Percentiles rank a stretch among this genome's conserved stretches.
phyloP scores from a whole-genome alignment of 92 coral and sea anemone species.

The Actinernus sp. region DNA sequence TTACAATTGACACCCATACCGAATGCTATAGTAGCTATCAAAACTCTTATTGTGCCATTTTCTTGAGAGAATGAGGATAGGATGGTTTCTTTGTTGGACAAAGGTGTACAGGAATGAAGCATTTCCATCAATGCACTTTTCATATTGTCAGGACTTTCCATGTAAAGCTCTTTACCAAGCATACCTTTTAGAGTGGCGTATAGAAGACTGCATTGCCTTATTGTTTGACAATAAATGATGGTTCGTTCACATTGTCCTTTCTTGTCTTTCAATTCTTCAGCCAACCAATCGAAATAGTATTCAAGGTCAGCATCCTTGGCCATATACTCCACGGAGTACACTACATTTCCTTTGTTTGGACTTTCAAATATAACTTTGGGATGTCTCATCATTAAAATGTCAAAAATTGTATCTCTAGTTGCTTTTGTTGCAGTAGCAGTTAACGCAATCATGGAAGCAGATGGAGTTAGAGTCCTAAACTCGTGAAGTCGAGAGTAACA shows the following conservation, averaged over 20 bases:
- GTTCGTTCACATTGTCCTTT: slow-evolving; percentile 52
- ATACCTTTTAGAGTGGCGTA: slow-evolving; percentile 65
- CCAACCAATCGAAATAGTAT: slow-evolving; percentile 51
- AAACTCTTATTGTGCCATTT: too few relatives aligned
- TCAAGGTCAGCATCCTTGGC: slow-evolving; percentile 43
- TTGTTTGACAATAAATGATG: slow-evolving; percentile 75
- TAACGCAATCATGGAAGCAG: too few relatives aligned
- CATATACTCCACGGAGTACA: slow-evolving; percentile 57
- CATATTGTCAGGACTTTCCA: too few relatives aligned
- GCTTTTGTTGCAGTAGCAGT: slow-evolving; percentile 51
- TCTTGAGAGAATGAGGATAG: too few relatives aligned
- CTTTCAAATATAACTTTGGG: slow-evolving; percentile 34
- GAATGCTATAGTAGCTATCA: too few relatives aligned
- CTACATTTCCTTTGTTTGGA: slow-evolving; percentile 55
- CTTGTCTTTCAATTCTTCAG: slow-evolving; percentile 38
- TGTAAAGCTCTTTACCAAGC: slow-evolving; percentile 43
- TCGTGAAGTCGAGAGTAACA: slow-evolving; percentile 44
- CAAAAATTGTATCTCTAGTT: slow-evolving; percentile 24
- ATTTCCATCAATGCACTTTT: too few relatives aligned
- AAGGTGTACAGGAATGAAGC: slow-evolving; percentile 55
- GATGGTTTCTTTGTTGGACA: slow-evolving; percentile 48
- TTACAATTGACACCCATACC: too few relatives aligned
- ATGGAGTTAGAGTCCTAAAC: slow-evolving; percentile 26
- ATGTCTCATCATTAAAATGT: slow-evolving; percentile 28
- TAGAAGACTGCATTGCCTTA: slow-evolving; percentile 64